These are phyloP conservation scores for Daubentonia madagascariensis DNA, from an alignment of 2,113 vertebrate genomes.

Conservation along the genomic window DNA sequence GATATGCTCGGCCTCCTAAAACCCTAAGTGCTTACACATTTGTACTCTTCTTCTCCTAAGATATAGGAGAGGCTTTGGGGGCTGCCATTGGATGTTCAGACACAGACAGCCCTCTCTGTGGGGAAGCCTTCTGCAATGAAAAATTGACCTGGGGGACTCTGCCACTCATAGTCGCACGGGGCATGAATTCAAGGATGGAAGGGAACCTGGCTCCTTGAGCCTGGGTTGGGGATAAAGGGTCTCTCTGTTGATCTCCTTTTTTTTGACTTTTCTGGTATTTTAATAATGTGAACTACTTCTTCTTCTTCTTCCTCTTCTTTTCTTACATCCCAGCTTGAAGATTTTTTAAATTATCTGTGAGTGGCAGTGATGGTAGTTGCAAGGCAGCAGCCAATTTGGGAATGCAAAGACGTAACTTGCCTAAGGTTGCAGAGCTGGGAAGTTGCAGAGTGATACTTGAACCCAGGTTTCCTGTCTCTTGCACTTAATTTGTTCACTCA, in stretches of 20 bases:
- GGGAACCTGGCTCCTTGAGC: background rate
- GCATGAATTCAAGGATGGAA: background rate
- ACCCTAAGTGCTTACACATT: background rate
- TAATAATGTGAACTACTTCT: background rate
- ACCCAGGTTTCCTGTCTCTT: background rate
- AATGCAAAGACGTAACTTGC: background rate
- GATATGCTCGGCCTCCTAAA: background rate
- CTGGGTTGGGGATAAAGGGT: background rate
- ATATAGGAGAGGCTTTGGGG: background rate
- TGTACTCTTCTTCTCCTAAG: background rate
- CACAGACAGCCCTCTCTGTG: background rate
- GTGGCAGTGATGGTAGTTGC: background rate
- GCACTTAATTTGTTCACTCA: background rate
- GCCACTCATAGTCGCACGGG: background rate
- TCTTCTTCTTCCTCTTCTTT: background rate
- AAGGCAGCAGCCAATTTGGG: background rate
- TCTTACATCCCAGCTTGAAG: background rate
- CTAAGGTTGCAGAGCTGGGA: background rate
- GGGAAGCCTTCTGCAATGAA: background rate
- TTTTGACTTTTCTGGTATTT: background rate
- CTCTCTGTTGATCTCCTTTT: background rate
- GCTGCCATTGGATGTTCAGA: background rate
- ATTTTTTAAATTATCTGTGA: constrained; percentile 17
- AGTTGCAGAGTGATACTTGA: background rate
- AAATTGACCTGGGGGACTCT: background rate